Evolutionary conservation across 2,888 invertebrate genomes (phyloP).

Genomic region (Griposia aprilina): DNA sequence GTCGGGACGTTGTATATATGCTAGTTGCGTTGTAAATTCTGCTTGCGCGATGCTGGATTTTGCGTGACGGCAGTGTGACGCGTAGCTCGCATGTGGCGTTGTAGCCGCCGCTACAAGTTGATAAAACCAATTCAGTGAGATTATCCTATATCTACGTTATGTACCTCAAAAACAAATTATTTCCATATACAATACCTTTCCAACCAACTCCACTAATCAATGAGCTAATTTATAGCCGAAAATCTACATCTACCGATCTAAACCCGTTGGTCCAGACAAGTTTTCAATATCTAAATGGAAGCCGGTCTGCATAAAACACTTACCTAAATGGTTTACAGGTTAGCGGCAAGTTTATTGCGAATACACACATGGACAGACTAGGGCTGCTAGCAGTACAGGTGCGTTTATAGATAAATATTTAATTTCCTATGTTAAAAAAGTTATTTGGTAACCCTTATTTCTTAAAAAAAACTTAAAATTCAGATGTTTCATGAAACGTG

Average conservation of each 20-base stretch:
- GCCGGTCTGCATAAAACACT: slow-evolving; percentile 82
- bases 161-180: not conserved
- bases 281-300: slow-evolving; percentile 85
- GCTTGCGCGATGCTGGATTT: no score
- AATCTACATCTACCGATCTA: slow-evolving; percentile 65
- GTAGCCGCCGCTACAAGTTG: no score
- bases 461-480: not conserved
- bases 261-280: slow-evolving; percentile 72
- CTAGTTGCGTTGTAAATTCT: no score
- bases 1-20: no score
- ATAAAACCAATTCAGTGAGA: not conserved
- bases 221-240: slow-evolving; percentile 61
- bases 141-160: not conserved
- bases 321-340: slow-evolving; percentile 83
- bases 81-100: no score
- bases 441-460: no score
- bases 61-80: no score
- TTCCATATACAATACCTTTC: slow-evolving; percentile 1
- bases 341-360: slow-evolving; percentile 73
- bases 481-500: not conserved
- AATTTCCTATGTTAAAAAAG: no score
- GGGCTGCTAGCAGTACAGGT: slow-evolving; percentile 42
- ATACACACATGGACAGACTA: slow-evolving; percentile 45
- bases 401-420: not conserved
- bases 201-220: slow-evolving; percentile 30